Evolutionary conservation across 2,113 vertebrate genomes (phyloP).

Genomic region (Salvelinus sp.): DNA sequence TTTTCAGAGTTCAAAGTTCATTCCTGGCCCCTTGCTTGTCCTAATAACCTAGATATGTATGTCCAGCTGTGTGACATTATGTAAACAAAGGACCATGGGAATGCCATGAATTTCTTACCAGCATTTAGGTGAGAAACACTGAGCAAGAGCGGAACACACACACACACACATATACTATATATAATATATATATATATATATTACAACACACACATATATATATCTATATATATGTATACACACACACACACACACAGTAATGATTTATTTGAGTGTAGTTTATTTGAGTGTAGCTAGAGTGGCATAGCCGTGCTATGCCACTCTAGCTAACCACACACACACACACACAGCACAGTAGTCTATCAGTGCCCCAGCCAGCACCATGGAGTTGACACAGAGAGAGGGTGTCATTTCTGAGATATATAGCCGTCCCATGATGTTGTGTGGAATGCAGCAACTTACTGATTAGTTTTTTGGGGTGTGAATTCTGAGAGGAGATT

Average conservation of each 20-base stretch:
- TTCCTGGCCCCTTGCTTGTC: slow-evolving; percentile 9
- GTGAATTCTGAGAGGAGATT: no score
- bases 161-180: neutral
- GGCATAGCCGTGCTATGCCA: no score
- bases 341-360: neutral
- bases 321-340: neutral
- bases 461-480: no score
- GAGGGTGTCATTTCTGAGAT: neutral
- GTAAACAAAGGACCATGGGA: neutral
- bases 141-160: neutral
- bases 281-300: no score
- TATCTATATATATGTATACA: neutral
- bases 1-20: slow-evolving; percentile 37
- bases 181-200: no score
- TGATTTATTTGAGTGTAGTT: no score
- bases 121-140: slow-evolving; percentile 6
- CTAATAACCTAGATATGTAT: slow-evolving; percentile 35
- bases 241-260: neutral
- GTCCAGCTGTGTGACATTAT: slow-evolving; percentile 9
- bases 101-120: slow-evolving; percentile 7
- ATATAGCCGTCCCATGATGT: neutral
- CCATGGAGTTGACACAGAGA: neutral
- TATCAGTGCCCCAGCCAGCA: neutral
- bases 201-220: no score
- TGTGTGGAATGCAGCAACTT: no score